Evolutionary conservation across 2,888 invertebrate genomes (phyloP).

Genomic region (Agrotis exclamationis): DNA sequence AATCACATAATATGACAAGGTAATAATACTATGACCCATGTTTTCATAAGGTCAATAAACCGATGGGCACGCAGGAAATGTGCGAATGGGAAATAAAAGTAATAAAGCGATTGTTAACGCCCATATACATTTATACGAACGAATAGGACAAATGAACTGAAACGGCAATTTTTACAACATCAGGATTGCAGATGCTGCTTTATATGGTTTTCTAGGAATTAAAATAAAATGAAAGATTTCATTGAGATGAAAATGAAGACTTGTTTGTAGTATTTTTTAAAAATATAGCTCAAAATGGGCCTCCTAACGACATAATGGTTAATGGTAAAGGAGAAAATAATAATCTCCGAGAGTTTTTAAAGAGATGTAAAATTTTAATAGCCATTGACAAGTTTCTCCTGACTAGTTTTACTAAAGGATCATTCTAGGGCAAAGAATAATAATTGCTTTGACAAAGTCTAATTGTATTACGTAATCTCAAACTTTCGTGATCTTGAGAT

Average conservation of each 20-base stretch:
- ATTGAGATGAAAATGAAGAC: background rate
- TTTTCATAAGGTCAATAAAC: constrained; percentile 27
- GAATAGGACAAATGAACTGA: constrained; percentile 39
- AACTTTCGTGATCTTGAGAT: constrained; percentile 4
- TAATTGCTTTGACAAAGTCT: constrained; percentile 8
- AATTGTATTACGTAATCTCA: background rate
- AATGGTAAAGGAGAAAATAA: background rate
- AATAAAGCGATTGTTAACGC: constrained; percentile 36
- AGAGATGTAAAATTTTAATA: background rate
- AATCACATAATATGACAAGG: background rate
- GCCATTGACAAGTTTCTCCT: background rate
- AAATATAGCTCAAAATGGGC: background rate
- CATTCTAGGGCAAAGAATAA: constrained; percentile 5
- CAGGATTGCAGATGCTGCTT: constrained; percentile 8
- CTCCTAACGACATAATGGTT: too few species aligned
- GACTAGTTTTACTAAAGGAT: constrained; percentile 1
- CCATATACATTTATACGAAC: constrained; percentile 25
- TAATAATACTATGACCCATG: background rate
- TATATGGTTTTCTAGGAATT: background rate
- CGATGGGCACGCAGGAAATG: constrained; percentile 17
- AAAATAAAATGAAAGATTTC: too few species aligned
- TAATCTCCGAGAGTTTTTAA: constrained; percentile 7
- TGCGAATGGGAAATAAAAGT: constrained; percentile 25
- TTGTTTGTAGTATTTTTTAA: background rate
- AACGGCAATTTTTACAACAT: constrained; percentile 28